These are phyloP conservation scores for Galaxea fascicularis DNA, from an alignment of 92 coral and sea anemone genomes.

Conservation along the genomic window DNA sequence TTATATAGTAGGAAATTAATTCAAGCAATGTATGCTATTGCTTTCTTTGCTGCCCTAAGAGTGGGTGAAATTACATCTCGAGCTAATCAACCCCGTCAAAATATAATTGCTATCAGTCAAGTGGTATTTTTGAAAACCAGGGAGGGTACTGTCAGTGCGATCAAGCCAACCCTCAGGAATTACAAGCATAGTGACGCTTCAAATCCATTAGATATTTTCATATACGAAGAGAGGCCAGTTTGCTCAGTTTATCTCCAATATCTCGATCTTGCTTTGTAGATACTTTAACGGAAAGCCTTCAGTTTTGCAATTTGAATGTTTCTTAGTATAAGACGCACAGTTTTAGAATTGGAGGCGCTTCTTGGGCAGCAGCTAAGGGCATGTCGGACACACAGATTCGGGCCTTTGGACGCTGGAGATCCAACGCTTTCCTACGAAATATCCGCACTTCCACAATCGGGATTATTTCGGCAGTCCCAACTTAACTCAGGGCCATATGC, in stretches of 20 bases:
- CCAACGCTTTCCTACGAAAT: slow-evolving; percentile 10
- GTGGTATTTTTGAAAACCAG: neutral
- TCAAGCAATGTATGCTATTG: slow-evolving; percentile 13
- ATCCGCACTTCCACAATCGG: neutral
- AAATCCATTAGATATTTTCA: slow-evolving; percentile 5
- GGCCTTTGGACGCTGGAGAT: slow-evolving; percentile 29
- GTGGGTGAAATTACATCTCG: slow-evolving; percentile 42
- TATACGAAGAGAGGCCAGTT: slow-evolving; percentile 11
- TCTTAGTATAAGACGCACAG: slow-evolving; percentile 18
- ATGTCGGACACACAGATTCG: slow-evolving; percentile 28
- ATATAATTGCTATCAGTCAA: neutral
- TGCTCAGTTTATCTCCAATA: slow-evolving; percentile 37
- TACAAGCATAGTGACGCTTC: slow-evolving; percentile 31
- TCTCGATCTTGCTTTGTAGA: slow-evolving; percentile 1
- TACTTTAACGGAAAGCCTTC: neutral
- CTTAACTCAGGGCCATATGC: neutral
- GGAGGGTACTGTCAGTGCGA: neutral
- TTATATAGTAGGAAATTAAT: neutral
- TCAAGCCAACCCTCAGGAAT: slow-evolving; percentile 4
- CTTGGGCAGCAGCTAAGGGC: slow-evolving; percentile 37
- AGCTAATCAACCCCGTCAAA: slow-evolving; percentile 3
- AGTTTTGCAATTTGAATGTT: slow-evolving; percentile 15
- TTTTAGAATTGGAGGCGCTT: slow-evolving; percentile 1
- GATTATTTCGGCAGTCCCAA: neutral
- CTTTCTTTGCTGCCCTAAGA: slow-evolving; percentile 23